Percentiles rank a stretch among this genome's conserved stretches.
Conservation (phyloP, 2,888 invertebrate species). For the Peribatodes rhomboidaria region DNA sequence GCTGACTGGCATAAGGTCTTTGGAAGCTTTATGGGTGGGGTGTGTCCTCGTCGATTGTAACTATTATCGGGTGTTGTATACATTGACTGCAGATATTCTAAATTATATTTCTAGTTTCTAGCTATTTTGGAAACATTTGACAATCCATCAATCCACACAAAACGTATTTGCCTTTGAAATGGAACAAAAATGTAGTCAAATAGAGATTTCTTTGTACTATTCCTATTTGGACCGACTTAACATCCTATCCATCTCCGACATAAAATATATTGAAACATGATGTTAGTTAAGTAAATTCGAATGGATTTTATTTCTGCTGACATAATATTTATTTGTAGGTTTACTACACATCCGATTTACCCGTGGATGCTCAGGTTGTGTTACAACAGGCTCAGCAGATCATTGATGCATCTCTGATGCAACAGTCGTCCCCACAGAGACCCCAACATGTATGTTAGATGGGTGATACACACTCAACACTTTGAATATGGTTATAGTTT, state of each 20-base stretch:
- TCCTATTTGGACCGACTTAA: too few species aligned
- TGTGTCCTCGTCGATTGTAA: background rate
- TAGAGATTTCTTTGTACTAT: too few species aligned
- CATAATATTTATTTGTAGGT: constrained; percentile 83
- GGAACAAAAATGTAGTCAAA: too few species aligned
- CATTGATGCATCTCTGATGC: constrained; percentile 86
- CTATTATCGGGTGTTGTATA: background rate
- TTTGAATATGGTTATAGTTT: constrained; percentile 59
- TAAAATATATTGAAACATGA: too few species aligned
- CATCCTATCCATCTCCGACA: too few species aligned
- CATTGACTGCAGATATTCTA: background rate
- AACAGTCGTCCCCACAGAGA: constrained; percentile 82
- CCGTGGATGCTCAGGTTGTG: constrained; percentile 85
- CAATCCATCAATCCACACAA: background rate
- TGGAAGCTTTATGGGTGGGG: too few species aligned
- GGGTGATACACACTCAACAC: constrained; percentile 64
- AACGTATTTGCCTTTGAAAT: background rate
- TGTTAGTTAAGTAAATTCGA: too few species aligned
- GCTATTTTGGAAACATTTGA: background rate
- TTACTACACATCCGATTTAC: constrained; percentile 86
- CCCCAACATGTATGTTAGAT: constrained; percentile 84
- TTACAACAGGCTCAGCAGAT: constrained; percentile 86
- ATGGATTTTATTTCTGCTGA: constrained; percentile 14
- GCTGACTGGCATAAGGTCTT: too few species aligned
- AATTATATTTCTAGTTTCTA: background rate